Base-by-base conservation (phyloP, 1,140 invertebrate species). In the Drosophila seguyi region DNA sequence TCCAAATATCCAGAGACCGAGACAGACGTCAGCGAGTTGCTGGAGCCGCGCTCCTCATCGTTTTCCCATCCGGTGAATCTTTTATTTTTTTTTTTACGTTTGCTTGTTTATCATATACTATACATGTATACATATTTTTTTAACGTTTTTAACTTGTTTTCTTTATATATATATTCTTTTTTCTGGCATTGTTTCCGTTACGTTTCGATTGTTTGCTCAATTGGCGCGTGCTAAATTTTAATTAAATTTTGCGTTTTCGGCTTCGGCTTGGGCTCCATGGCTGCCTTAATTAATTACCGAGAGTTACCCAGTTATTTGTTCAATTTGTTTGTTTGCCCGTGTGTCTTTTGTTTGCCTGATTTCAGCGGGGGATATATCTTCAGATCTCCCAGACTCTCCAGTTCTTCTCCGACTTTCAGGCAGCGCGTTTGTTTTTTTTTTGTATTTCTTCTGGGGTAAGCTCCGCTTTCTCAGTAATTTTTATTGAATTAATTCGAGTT, bases 31-130 rank as follows among this genome's bases (percentile, higher is more conserved):
- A 78, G 66, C 80, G 74, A 80, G 42, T 68, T 60, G 52, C 55
- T 92, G 91, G 91, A 92, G 72, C 73, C 82, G 65, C 91, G 91
- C 67, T 92, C 91, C 58, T 92, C 87, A 53, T 92, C 90, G 59
- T 92, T 92, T 56, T 81, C 90, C 69, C 91, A 83, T 78, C 76
- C 76, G 91, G 90, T 92, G 83, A 91, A 79, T 76, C 74, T 59
- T 65, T 20, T 44, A 56, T 48, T 57, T 31, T 34, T 57, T 31
- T 34, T 48, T 66, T 44, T 44, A 25, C 56, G 59, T 57, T 48
- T 44, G 34, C 29, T 34, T 7, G 27, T 56, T 39, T 50, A 13
- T 48, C 29, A n/a, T n/a, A 4, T 47, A 16, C 38, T 45, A n/a
- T n/a, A n/a, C n/a, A n/a, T n/a, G n/a, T n/a, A n/a, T n/a, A 6